Conservation (phyloP, 2,113 vertebrate species). For the Misgurnus mizolepis region DNA sequence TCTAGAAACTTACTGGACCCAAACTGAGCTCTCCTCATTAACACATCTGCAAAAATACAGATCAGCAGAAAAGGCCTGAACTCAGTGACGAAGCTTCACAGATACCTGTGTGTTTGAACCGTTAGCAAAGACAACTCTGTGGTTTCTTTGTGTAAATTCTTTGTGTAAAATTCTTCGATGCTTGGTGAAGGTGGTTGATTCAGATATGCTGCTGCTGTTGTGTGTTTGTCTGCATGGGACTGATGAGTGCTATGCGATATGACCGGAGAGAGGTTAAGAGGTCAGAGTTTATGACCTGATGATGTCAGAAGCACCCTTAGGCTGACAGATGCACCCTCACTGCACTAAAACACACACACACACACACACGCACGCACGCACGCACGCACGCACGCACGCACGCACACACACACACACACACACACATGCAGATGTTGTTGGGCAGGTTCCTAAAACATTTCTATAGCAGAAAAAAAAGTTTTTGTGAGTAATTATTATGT, state of each 20-base stretch:
- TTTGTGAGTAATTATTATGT: too few relatives aligned
- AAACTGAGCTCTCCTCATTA: constrained; percentile 17
- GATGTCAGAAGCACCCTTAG: constrained; percentile 46
- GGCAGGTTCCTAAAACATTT: too few relatives aligned
- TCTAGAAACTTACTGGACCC: constrained; percentile 34
- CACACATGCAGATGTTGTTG: not conserved
- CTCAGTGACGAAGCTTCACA: not conserved
- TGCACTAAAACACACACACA: not conserved
- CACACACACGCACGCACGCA: not conserved
- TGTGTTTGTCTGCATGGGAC: constrained; percentile 13
- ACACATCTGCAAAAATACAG: constrained; percentile 12
- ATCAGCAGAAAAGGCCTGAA: not conserved
- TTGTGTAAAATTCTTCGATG: not conserved
- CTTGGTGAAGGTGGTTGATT: not conserved
- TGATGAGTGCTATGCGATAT: constrained; percentile 33
- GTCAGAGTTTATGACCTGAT: constrained; percentile 43
- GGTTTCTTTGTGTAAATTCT: too few relatives aligned
- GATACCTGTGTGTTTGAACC: not conserved
- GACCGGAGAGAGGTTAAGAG: constrained; percentile 18
- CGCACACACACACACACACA: not conserved
- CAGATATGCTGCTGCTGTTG: not conserved
- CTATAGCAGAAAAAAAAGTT: too few relatives aligned
- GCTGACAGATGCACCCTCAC: constrained; percentile 44
- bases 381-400: not conserved
- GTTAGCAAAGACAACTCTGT: too few relatives aligned